These are phyloP conservation scores for Thryonomys swinderianus DNA, from an alignment of 2,113 vertebrate species.

Conservation along the genomic window DNA sequence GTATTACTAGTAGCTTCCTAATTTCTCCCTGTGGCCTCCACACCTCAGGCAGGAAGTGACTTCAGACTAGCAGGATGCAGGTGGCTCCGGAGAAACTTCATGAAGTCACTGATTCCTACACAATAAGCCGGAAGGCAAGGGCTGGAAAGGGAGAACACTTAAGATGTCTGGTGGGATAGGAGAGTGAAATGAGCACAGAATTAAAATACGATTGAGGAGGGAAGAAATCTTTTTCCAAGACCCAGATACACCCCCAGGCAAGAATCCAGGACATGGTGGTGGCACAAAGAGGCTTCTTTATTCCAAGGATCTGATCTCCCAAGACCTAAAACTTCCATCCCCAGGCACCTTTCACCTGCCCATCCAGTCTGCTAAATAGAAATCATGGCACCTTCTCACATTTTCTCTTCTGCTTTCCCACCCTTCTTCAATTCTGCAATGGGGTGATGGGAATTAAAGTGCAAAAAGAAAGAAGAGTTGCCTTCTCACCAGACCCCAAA, in stretches of 20 bases:
- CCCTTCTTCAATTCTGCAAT: not conserved
- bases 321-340: slow-evolving; percentile 10
- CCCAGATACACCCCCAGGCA: not conserved
- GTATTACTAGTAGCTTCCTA: slow-evolving; percentile 53
- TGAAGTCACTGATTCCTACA: slow-evolving; percentile 79
- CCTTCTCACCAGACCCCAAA: slow-evolving; percentile 15
- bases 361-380: slow-evolving; percentile 30
- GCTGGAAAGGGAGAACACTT: slow-evolving; percentile 44
- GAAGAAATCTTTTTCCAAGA: not conserved
- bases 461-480: not conserved
- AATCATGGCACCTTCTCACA: not conserved
- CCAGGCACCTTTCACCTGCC: slow-evolving; percentile 36
- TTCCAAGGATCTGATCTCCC: slow-evolving; percentile 64
- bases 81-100: slow-evolving; percentile 79
- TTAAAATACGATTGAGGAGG: not conserved
- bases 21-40: slow-evolving; percentile 56
- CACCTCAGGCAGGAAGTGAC: slow-evolving; percentile 77
- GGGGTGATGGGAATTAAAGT: not conserved
- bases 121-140: slow-evolving; percentile 72
- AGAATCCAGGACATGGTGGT: slow-evolving; percentile 59
- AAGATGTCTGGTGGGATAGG: not conserved
- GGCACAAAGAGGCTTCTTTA: slow-evolving; percentile 71
- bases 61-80: slow-evolving; percentile 81
- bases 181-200: not conserved
- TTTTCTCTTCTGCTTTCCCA: not conserved